These are phyloP conservation scores for Hemibagrus guttatus DNA, from an alignment of 2,797 vertebrate genomes.

Conservation along the genomic window DNA sequence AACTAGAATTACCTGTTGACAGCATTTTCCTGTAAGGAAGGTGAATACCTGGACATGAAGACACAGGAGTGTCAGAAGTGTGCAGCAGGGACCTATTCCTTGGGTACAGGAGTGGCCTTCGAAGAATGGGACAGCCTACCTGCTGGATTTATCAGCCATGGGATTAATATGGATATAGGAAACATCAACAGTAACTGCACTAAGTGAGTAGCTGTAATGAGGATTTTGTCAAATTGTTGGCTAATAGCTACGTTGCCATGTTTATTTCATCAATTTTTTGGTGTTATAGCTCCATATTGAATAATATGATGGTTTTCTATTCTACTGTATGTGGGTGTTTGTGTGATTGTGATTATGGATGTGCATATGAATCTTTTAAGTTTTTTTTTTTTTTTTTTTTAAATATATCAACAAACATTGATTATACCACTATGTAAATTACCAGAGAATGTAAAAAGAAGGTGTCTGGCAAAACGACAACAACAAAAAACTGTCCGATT, in stretches of 20 bases:
- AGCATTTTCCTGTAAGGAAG: conserved; percentile 93
- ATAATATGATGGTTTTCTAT: background rate
- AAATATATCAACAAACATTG: background rate
- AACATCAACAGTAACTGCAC: conserved; percentile 79
- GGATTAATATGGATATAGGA: conserved; percentile 66
- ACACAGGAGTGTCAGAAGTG: conserved; percentile 87
- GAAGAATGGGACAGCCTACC: conserved; percentile 92
- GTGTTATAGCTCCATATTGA: background rate
- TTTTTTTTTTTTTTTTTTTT: background rate
- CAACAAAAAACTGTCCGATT: background rate
- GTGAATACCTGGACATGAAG: conserved; percentile 93
- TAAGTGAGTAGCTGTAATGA: conserved; percentile 72
- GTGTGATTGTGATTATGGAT: background rate
- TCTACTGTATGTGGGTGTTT: background rate
- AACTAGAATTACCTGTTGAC: conserved; percentile 23
- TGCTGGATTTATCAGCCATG: conserved; percentile 83
- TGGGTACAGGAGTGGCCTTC: conserved; percentile 89
- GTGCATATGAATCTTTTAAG: background rate
- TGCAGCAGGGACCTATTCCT: conserved; percentile 85
- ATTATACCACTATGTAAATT: background rate
- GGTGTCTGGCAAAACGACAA: background rate
- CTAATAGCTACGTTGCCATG: background rate
- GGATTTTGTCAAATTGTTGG: background rate
- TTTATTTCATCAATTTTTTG: background rate
- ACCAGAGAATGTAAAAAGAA: background rate